These are phyloP conservation scores for Drosophila punjabiensis DNA, from an alignment of 1,140 invertebrate species.

Conservation along the genomic window DNA sequence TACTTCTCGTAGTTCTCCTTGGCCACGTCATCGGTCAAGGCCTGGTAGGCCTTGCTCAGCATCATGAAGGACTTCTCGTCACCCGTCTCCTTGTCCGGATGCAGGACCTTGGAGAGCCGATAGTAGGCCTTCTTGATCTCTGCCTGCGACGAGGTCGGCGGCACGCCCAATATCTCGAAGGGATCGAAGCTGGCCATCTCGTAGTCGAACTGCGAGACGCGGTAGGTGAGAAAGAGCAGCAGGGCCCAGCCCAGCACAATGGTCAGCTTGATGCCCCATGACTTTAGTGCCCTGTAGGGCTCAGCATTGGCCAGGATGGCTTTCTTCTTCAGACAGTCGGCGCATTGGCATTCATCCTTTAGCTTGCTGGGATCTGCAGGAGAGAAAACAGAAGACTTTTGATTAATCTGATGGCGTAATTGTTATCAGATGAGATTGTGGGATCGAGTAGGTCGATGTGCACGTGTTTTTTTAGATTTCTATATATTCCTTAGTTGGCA, in stretches of 20 bases:
- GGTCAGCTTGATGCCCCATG: constrained; percentile 87
- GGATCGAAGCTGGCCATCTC: constrained; percentile 99
- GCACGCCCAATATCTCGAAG: constrained; percentile 97
- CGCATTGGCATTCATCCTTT: constrained; percentile 93
- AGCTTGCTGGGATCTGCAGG: constrained; percentile 90
- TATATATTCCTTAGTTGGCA: not conserved
- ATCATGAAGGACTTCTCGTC: constrained; percentile 99
- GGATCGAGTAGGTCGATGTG: not conserved
- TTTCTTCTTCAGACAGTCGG: constrained; percentile 94
- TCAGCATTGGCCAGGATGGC: constrained; percentile 92
- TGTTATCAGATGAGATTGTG: not conserved
- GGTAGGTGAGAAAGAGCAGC: constrained; percentile 95
- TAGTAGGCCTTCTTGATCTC: constrained; percentile 99
- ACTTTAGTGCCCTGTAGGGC: constrained; percentile 94
- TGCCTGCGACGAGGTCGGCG: constrained; percentile 92
- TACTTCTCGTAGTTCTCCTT: constrained; percentile 99
- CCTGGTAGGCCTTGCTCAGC: constrained; percentile 97
- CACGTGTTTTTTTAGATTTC: not conserved
- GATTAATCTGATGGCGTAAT: constrained; percentile 2
- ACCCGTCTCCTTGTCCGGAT: constrained; percentile 99
- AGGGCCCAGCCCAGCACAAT: constrained; percentile 95
- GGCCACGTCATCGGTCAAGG: constrained; percentile 98
- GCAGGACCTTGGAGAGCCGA: constrained; percentile 95
- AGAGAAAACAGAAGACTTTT: not conserved
- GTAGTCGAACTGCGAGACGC: constrained; percentile 98